Base-by-base conservation (phyloP, 2,888 invertebrate genomes). In the Operophtera brumata region DNA sequence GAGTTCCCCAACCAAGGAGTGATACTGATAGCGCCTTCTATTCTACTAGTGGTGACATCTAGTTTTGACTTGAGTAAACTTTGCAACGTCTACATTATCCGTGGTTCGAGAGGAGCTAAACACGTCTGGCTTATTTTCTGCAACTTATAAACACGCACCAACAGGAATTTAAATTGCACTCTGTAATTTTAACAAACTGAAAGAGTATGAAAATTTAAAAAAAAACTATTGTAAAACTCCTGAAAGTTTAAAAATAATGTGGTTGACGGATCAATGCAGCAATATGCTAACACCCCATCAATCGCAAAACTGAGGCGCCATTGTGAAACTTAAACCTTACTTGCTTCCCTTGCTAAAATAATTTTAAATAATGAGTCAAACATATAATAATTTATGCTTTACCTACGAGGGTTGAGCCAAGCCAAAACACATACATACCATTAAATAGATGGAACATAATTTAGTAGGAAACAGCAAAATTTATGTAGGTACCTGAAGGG, bases 401-500 rank as follows among this genome's bases (percentile, higher is more conserved):
- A 28, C 28, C 10, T 40, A 25, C 12, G 26, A 35, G 26, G 53
- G 57, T 51, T 58, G 34, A 35, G 40, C 47, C n/a, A 25, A 34
- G 34, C 34, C 39, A 44, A 45, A 46, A 36, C 36, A 46, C 49
- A 25, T 36, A 37, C 57, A 52, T 52, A 64, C 50, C 55, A 53
- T 57, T 57, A 52, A 57, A 62, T 57, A 61, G 62, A 62, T 61
- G 54, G 47, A 57, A 50, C 60, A 62, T 62, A 65, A 65, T 62
- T 65, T 62, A 65, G 61, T 59, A 59, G 54, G 62, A 65, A 62
- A 52, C 63, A 59, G 51, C 57, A 63, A 54, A 68, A 75, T 74
- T 75, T 73, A 75, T 72, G 70, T 68, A 69, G 66, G 66, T 65
- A 66, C 65, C 69, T 66, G 65, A 67, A 71, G 67, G 72, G 65